Base-by-base conservation (phyloP, 2,113 vertebrate genomes). In the Neolamprologus kungweensis region DNA sequence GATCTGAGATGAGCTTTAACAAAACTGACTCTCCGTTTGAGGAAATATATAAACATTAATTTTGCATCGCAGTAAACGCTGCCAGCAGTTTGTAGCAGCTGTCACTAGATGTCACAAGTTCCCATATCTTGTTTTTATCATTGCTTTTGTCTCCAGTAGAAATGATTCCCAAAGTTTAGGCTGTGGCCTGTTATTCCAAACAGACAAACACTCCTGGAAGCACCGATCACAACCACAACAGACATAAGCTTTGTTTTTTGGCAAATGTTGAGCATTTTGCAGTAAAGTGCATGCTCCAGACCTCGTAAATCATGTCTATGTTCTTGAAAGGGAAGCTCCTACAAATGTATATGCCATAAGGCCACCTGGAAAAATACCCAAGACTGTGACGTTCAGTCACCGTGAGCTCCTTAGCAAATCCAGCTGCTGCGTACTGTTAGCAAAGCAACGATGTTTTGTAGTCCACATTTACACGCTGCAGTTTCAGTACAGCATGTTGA, bases 401-500 rank as follows among this genome's bases (percentile, higher is more conserved):
- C 3, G 7, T 68, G 35, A 40, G 35, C 60, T 68, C 11, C 7
- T 37, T 1, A 40, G 33, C 0, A 68, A 68, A 68, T 21, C 57
- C 57, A 33, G 26, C 28, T 60, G 54, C 23, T 26, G 23, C 12
- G 1, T 26, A 14, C 4, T 57, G 55, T 58, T 17, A 58, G 55
- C 26, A 31, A 58, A 58, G 55, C 2, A 17, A 9, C 3, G 0
- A 60, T 37, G 60, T 37, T 68, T 40, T 40, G 33, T 13, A 68
- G 35, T 68, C 63, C 35, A 40, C 5, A 7, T 71, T 23, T 23
- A 23, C 12, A 42, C 12, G 3, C 35, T 71, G 63, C 42, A 40
- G n/a, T 9, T 71, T 71, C 63, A 21, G 0, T 0, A 0, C 63
- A 68, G 63, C 31, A 4, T 71, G 60, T 16, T 40, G 0, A 68